Evolutionary conservation across 1,140 invertebrate species (phyloP).

Genomic region (Heliconius congener): DNA sequence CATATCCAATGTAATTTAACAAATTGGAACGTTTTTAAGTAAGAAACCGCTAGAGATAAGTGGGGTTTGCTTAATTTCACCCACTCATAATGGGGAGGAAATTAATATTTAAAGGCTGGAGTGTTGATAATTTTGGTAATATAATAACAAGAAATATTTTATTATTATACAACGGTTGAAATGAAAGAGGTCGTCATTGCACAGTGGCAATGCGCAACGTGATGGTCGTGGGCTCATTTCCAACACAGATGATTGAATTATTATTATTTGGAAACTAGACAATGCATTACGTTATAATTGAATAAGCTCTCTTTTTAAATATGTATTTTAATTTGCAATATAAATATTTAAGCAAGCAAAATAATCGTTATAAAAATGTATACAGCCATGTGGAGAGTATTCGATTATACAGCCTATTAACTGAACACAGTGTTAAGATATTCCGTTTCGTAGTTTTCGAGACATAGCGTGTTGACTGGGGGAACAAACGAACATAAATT

Average conservation of each 20-base stretch:
- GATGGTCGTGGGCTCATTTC: too few species aligned
- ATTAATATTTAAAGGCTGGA: background rate
- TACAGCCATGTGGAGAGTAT: slow-evolving; percentile 3
- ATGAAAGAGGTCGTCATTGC: background rate
- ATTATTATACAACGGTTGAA: background rate
- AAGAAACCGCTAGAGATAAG: background rate
- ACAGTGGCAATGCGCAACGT: too few species aligned
- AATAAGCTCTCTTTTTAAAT: too few species aligned
- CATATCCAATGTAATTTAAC: background rate
- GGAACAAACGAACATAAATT: too few species aligned
- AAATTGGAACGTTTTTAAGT: background rate
- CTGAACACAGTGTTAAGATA: background rate
- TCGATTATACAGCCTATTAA: background rate
- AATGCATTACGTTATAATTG: too few species aligned
- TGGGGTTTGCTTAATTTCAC: background rate
- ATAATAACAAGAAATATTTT: background rate
- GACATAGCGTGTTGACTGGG: too few species aligned
- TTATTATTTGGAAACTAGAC: too few species aligned
- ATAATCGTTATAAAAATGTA: slow-evolving; percentile 18
- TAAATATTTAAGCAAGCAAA: too few species aligned
- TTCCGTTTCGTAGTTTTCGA: too few species aligned
- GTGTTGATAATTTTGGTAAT: background rate
- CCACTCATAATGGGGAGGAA: background rate
- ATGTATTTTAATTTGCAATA: too few species aligned
- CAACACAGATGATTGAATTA: too few species aligned